Base-by-base conservation (phyloP, 1,140 invertebrate species). In the Druon quercuslanigerum region DNA sequence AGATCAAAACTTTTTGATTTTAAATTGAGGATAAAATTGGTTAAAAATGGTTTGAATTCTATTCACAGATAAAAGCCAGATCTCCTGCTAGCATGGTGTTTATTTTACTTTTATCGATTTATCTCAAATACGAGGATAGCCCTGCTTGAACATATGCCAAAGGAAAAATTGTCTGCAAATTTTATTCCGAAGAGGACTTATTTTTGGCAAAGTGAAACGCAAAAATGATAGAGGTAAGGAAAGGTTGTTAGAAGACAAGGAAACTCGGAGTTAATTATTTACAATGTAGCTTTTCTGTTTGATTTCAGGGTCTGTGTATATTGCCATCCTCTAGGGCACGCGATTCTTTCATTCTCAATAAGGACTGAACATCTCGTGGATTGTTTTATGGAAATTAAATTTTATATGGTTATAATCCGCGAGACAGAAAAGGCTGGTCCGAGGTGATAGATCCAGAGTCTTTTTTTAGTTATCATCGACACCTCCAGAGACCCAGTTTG, bases 391-490 rank as follows among this genome's bases (percentile, higher is more conserved):
- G 13, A 40, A 16, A 66, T 60, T 60, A 40, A 60, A 60, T 66
- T 66, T 46, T 16, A 66, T 66, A 13, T 33, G 7, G 57, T 11
- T 66, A 13, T 25, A 16, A 4, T 2, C 19, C 4, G 8, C 3
- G 6, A 9, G 40, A 66, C 25, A 14, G 25, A 46, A 66, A n/a
- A 66, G 33, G 33, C 25, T 46, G 25, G 1, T 66, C 40, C 11
- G 51, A 51, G 71, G n/a, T n/a, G 40, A 76, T 50, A 20, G 70
- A 51, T 72, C 71, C 66, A 75, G 51, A 72, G 82, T 80, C 77
- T 81, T 82, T 75, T 78, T 79, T 82, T 79, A 82, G 72, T 85
- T 83, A 81, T 11, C 40, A 11, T 11, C 40, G 40, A 66, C 46
- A 66, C 60, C 40, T 7, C 60, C 60, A 66, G 77, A 81, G 82